Conservation (phyloP, 2,797 vertebrate species). For the Brotula barbata region DNA sequence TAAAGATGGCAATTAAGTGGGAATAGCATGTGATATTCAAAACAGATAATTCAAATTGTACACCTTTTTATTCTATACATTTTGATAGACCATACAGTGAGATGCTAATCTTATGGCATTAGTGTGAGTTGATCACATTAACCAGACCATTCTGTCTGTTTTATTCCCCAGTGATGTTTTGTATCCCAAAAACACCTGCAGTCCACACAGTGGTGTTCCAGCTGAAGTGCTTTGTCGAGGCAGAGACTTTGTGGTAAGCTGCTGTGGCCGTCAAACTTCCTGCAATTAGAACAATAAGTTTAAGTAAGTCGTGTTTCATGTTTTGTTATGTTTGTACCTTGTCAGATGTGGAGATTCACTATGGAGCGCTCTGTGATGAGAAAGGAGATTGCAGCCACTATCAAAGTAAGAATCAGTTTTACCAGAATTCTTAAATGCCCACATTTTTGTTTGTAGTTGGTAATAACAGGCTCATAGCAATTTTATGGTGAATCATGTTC, state of each 20-base stretch:
- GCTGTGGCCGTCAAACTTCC: neutral
- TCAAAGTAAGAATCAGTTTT: conserved; percentile 83
- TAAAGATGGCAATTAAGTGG: too few species aligned
- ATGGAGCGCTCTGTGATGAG: conserved; percentile 91
- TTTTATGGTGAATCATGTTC: too few species aligned
- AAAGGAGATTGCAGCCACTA: conserved; percentile 89
- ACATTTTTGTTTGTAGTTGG: too few species aligned
- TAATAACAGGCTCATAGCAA: neutral
- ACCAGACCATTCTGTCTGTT: neutral
- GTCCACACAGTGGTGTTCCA: conserved; percentile 93
- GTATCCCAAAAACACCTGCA: conserved; percentile 95
- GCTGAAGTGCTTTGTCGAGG: conserved; percentile 96
- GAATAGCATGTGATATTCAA: too few species aligned
- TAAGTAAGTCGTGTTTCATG: too few species aligned
- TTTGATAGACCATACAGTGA: neutral
- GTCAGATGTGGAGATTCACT: conserved; percentile 98
- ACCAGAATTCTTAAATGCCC: neutral
- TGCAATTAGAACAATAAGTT: neutral
- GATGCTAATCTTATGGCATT: neutral
- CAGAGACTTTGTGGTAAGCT: conserved; percentile 93
- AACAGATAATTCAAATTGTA: too few species aligned
- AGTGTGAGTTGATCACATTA: neutral
- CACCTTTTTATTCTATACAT: too few species aligned
- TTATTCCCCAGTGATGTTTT: conserved; percentile 86
- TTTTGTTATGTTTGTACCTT: neutral